Base-by-base conservation (phyloP, 2,888 invertebrate genomes). In the Macroteleia sp. region DNA sequence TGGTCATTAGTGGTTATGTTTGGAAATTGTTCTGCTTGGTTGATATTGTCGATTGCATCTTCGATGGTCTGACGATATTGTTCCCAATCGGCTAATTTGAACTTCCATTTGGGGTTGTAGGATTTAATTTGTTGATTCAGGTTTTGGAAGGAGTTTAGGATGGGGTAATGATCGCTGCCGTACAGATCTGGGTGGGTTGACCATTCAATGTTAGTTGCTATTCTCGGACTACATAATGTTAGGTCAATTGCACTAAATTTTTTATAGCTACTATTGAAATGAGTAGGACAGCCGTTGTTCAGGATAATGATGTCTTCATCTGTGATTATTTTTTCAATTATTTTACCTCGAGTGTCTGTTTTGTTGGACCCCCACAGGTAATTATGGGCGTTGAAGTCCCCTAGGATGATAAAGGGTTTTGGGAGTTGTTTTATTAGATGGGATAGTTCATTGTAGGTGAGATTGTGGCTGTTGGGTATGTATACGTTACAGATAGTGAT, bases 341-440 rank as follows among this genome's bases (percentile, higher is more conserved):
- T 73, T 70, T 71, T 80, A 1, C 82, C 82, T 78, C 82, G 76
- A 3, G 17, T 25, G 42, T 83, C 80, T 1, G 25, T 50, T 39
- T 75, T 64, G 3, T 41, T 9, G 0, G 79, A 84, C 12, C 79
- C 81, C 77, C 81, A 82, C 0, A 57, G 9, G 0, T 16, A 28
- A 9, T 71, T 78, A 17, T 83, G 80, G 14, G 67, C 62, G 20
- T 83, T 85, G n/a, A 85, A 81, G 10, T 79, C 76, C 3, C 83
- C 83, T 0, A 80, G 1, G 1, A 84, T 14, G 1, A 86, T 54
- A 5, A 75, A 76, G 8, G 57, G 64, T 69, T 59, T 50, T 9
- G 50, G 44, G 3, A 76, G 14, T 62, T 76, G 50, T 0, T 30
- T 9, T n/a, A 76, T 48, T 2, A 69, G 3, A 10, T 48, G 0